These are phyloP conservation scores for Gymnorhina tibicen DNA, from an alignment of 2,113 vertebrate genomes.

Conservation along the genomic window DNA sequence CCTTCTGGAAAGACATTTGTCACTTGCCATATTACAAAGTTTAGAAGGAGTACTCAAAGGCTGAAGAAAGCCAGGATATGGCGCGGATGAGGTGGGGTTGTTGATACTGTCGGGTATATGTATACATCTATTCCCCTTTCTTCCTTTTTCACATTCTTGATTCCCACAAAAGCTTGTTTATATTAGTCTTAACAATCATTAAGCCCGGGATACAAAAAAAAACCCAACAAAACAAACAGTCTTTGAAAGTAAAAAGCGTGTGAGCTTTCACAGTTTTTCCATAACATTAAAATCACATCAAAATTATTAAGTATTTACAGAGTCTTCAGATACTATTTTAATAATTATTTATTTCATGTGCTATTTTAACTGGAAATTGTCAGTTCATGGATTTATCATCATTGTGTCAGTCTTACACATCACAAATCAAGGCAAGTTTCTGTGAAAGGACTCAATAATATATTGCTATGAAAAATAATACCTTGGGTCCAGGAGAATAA, in stretches of 20 bases:
- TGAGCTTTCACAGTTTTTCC: neutral
- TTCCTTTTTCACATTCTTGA: neutral
- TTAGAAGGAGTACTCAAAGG: neutral
- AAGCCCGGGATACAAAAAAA: neutral
- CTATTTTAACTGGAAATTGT: neutral
- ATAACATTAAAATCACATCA: neutral
- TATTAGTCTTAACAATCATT: neutral
- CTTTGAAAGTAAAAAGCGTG: neutral
- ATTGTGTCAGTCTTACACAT: neutral
- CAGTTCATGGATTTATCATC: neutral
- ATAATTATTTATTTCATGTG: neutral
- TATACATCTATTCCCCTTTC: neutral
- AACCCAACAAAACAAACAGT: neutral
- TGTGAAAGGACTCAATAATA: neutral
- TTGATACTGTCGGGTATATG: neutral
- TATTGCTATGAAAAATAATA: neutral
- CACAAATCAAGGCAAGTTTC: neutral
- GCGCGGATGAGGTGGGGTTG: rapidly evolving
- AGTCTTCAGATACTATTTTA: neutral
- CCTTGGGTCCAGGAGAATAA: neutral
- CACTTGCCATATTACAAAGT: neutral
- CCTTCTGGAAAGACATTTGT: neutral
- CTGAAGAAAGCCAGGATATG: neutral
- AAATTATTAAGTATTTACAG: neutral
- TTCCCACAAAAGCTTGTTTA: neutral